Base-by-base conservation (phyloP, 2,797 vertebrate species). In the Emys orbicularis region DNA sequence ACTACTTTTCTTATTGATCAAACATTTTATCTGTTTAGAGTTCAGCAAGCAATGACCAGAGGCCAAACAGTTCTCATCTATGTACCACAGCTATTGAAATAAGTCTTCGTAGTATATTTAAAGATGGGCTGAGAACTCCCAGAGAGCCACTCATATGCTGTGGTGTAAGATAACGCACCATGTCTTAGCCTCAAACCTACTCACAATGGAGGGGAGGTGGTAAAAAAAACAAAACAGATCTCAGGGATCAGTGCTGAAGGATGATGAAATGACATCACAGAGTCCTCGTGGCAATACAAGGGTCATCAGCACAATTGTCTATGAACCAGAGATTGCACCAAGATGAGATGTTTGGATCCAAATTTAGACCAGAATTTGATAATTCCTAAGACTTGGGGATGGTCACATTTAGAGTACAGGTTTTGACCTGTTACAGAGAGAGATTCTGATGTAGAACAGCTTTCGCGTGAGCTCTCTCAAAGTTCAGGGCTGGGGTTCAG, bases 1-100 rank as follows among this genome's bases (percentile, higher is more conserved):
- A 65, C 72, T 81, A 91, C 83, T 96, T 95, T 84, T 95, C 80
- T 96, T 79, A 72, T 5, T 95, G 96, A 96, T 89, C 0, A 31
- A 91, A 21, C n/a, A 59, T 34, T 90, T 94, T 95, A 74, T 83
- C 81, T 81, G 74, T 83, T 81, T 81, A 3, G 61, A 92, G 27
- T 72, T 83, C 8, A 59, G 23, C 37, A 91, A 87, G 29, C 21
- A 13, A 93, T 53, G 61, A 91, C 44, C 56, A 23, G 85, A 85
- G 87, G 12, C 85, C 87, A 57, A 65, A 80, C 68, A 86, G 56
- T 61, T 89, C 81, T 80, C 41, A 77, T 84, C 56, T 88, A 19
- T 3, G 37, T 47, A 34, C 54, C 68, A 13, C 1, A 18, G 52
- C 4, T 27, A 56, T 3, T 93, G 72, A 41, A 80, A 56, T 3